Percentiles rank a stretch among this genome's conserved stretches.
Evolutionary conservation across 2,797 vertebrate species (phyloP).

Genomic region (Mus minutoides): DNA sequence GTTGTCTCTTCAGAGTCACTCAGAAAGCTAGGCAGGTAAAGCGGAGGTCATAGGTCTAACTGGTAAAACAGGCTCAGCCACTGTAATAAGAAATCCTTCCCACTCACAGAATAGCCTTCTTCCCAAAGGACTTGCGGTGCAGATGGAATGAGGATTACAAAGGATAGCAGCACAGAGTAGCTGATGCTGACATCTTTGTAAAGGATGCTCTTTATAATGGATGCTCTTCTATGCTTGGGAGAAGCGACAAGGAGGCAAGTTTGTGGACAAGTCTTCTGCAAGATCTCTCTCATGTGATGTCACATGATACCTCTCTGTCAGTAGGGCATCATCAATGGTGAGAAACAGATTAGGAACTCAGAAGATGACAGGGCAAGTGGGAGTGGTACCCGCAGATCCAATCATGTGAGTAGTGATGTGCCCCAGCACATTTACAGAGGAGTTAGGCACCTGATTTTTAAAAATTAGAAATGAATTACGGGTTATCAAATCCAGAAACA

Average conservation of each 20-base stretch:
- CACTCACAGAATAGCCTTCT: neutral
- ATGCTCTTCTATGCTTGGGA: neutral
- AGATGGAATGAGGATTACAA: neutral
- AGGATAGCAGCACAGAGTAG: neutral
- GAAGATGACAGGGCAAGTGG: neutral
- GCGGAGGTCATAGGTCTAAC: neutral
- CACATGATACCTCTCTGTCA: neutral
- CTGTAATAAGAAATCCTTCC: neutral
- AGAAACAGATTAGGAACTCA: neutral
- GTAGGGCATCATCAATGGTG: neutral
- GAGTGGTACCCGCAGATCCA: neutral
- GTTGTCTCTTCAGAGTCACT: neutral
- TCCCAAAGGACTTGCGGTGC: neutral
- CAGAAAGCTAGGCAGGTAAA: neutral
- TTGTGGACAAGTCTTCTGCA: neutral
- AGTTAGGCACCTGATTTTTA: neutral
- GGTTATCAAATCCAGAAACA: neutral
- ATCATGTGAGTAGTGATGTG: neutral
- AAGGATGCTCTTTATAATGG: neutral
- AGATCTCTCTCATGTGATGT: neutral
- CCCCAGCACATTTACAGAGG: neutral
- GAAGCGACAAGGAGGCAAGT: neutral
- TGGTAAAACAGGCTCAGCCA: neutral
- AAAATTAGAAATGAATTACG: constrained; percentile 33
- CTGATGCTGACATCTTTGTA: neutral